A percentile compares a stretch with the other conserved stretches of the same genome.
These are phyloP conservation scores for Connochaetes taurinus DNA, from an alignment of 2,113 vertebrate species.

Conservation along the genomic window DNA sequence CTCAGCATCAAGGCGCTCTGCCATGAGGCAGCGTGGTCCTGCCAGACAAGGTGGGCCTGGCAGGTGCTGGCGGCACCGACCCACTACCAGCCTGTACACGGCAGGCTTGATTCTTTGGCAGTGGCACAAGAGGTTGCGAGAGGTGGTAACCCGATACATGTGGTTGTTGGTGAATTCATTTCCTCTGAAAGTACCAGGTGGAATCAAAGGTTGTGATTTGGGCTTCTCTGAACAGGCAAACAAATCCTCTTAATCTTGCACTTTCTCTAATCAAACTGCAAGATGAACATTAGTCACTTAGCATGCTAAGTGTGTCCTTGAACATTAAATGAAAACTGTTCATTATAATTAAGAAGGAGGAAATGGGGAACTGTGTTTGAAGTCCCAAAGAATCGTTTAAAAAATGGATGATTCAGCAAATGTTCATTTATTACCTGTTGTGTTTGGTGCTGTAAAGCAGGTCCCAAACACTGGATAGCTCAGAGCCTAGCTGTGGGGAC, in stretches of 20 bases:
- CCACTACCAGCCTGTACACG: background rate
- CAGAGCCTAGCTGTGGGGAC: background rate
- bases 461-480: background rate
- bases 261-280: background rate
- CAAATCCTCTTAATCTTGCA: background rate
- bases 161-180: background rate
- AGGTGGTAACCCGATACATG: background rate
- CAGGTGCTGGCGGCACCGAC: background rate
- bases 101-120: background rate
- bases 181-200: background rate
- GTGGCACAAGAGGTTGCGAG: background rate
- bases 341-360: background rate
- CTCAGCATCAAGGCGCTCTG: background rate
- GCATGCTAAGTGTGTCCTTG: background rate
- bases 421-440: background rate
- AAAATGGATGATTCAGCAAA: background rate
- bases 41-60: background rate
- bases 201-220: background rate
- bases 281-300: background rate
- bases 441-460: background rate
- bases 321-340: background rate
- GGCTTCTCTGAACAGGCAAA: background rate
- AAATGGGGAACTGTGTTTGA: background rate
- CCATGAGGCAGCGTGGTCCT: rapidly evolving
- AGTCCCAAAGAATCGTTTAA: background rate